Base-by-base conservation (phyloP, 2,888 invertebrate genomes). In the Drosophila imparisetae region DNA sequence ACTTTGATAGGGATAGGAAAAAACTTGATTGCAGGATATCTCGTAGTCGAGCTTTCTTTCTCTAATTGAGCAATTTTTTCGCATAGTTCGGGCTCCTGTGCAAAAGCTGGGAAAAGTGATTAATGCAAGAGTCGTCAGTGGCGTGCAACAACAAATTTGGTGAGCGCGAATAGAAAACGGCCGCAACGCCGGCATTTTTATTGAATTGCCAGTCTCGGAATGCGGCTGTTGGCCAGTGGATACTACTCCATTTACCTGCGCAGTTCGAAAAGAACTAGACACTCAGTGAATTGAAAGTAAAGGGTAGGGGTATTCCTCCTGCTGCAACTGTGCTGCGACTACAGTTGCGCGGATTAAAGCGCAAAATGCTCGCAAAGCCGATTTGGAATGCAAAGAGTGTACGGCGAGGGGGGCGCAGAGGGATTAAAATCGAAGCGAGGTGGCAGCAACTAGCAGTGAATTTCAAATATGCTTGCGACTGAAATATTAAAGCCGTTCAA, bases 101-200 rank as follows among this genome's bases (percentile, higher is more conserved):
- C 80, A 75, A 86, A 81, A 86, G 89, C 89, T 81, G 79, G 89
- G 70, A 86, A 86, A 89, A 89, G 86, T 86, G 86, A 86, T 86
- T 86, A 86, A 86, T 87, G 86, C 86, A 87, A 87, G 81, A 89
- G 85, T 83, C 80, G 81, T 67, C 74, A 63, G 65, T 72, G 67
- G 62, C 74, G 66, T 72, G 78, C 78, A 79, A 72, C 66, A 78
- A 80, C 86, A 84, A 86, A 83, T 89, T 86, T 80, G 86, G 86
- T 86, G 86, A 83, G 55, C 66, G 61, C 78, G 84, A 71, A 81
- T 80, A 83, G 83, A 86, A 82, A 86, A 78, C 66, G 71, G 81
- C 71, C 77, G 77, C 75, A 78, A 60, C 62, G 65, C 68, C 66
- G 81, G 74, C 67, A 83, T 79, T 86, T 85, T 86, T 86, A 87